phyloP scores from a whole-genome alignment of 2,113 vertebrate genomes.

The Nothoprocta pentlandii region DNA sequence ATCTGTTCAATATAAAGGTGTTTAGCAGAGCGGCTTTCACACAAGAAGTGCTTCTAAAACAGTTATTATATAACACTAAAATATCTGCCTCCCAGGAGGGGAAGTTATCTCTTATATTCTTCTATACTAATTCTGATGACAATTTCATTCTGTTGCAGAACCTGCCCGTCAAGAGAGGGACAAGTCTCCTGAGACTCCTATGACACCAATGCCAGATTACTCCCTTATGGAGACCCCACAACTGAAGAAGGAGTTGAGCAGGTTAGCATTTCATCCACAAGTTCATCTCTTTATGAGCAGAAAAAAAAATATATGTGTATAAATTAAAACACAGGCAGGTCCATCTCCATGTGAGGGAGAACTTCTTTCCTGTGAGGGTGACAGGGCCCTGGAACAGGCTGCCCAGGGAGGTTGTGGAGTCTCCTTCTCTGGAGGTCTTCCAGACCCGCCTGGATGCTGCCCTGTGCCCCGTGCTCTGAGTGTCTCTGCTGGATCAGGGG shows the following conservation, averaged over 20 bases:
- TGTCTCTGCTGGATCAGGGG: no score
- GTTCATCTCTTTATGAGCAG: background rate
- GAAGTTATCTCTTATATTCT: background rate
- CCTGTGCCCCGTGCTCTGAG: no score
- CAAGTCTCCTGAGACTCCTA: conserved; percentile 74
- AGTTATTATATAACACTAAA: background rate
- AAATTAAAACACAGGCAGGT: no score
- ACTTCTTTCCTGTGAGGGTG: no score
- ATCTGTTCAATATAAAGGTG: background rate
- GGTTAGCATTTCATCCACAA: conserved; percentile 74
- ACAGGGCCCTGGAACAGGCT: no score
- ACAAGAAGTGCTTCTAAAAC: background rate
- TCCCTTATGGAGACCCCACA: conserved; percentile 95
- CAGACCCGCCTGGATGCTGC: no score
- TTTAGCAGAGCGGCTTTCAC: background rate
- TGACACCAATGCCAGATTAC: conserved; percentile 91
- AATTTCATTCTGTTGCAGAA: conserved; percentile 69
- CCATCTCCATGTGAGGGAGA: no score
- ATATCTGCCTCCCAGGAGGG: background rate
- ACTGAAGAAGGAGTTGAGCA: conserved; percentile 90
- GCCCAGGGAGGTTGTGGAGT: no score
- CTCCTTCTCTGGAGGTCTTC: no score
- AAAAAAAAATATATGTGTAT: no score
- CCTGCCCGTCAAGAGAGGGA: conserved; percentile 57
- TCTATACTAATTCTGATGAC: background rate